Conservation (phyloP, 2,888 invertebrate species). For the Eilema depressum region DNA sequence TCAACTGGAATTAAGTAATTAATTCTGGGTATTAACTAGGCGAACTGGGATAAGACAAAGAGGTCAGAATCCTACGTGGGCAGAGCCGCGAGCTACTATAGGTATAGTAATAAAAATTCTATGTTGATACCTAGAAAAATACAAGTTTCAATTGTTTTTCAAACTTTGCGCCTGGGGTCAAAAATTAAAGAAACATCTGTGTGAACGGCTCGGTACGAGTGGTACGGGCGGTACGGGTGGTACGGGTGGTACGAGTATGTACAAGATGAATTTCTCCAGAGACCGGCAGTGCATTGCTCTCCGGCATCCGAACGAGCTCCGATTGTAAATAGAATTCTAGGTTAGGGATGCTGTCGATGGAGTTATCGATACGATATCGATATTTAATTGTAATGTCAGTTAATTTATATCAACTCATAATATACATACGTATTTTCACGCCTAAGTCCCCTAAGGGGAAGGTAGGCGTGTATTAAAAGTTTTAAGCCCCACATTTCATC, state of each 20-base stretch:
- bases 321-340: constrained; percentile 51
- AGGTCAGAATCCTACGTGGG: no score
- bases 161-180: constrained; percentile 16
- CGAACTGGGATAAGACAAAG: no score
- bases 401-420: no score
- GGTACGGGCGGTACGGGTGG: no score
- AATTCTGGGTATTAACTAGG: no score
- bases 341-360: constrained; percentile 34
- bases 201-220: constrained; percentile 37
- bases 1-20: no score
- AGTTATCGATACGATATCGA: constrained; percentile 24
- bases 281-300: constrained; percentile 62
- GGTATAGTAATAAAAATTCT: not conserved
- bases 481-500: no score
- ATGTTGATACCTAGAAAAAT: not conserved
- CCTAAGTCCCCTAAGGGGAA: no score
- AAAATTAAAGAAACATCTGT: constrained; percentile 46
- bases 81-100: no score
- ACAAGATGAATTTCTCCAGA: constrained; percentile 62
- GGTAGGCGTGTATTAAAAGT: no score
- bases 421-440: no score
- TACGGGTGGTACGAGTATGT: constrained; percentile 29
- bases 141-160: constrained; percentile 11
- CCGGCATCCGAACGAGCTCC: constrained; percentile 47
- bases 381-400: not conserved